phyloP scores from a whole-genome alignment of 2,113 vertebrate genomes.

The Equus przewalskii region DNA sequence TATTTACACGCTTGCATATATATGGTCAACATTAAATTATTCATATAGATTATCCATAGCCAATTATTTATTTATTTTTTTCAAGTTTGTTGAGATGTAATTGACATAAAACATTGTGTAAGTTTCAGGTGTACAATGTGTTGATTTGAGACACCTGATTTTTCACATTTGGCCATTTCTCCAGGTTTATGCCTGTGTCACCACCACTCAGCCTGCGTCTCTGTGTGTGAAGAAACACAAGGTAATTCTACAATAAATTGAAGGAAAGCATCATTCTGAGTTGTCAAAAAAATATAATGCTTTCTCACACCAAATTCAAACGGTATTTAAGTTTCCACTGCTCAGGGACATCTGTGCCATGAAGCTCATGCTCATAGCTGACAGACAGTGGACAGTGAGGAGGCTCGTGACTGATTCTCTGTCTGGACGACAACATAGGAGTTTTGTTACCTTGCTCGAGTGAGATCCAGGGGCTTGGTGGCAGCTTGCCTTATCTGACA shows the following conservation, averaged over 20 bases:
- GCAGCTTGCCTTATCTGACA: constrained; percentile 98
- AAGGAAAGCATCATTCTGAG: background rate
- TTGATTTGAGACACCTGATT: background rate
- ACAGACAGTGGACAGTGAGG: background rate
- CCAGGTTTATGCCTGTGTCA: background rate
- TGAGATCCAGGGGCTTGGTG: constrained; percentile 97
- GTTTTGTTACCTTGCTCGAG: constrained; percentile 94
- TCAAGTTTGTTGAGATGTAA: background rate
- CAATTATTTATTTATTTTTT: background rate
- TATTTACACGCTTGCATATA: background rate
- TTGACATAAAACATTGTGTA: background rate
- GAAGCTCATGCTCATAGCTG: background rate
- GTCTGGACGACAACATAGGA: background rate
- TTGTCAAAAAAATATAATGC: background rate
- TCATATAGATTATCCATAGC: background rate
- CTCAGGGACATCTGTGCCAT: background rate
- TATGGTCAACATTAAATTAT: background rate
- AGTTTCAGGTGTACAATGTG: background rate
- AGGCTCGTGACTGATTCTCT: background rate
- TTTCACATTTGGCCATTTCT: constrained; percentile 23
- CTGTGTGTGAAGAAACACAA: background rate
- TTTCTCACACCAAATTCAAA: background rate
- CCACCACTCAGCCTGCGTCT: background rate
- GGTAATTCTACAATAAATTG: background rate
- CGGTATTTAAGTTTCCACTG: background rate